Evolutionary conservation across 2,888 invertebrate species (phyloP), one percentile per base, ranked within the genome.

Genomic region (Tinea trinotella): DNA sequence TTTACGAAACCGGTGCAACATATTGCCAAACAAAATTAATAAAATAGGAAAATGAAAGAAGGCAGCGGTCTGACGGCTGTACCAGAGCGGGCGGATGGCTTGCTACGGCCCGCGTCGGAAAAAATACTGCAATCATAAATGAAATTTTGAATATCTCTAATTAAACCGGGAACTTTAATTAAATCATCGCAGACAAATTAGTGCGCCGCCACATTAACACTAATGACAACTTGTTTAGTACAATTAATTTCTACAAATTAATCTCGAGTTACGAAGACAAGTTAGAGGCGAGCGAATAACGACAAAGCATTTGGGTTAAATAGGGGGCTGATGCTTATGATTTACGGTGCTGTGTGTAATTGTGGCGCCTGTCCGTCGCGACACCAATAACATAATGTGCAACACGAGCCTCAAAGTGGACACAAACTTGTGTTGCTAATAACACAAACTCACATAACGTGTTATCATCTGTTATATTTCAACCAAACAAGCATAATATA

Each of bases 281-380:
- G 84, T 85, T 82, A 84, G 82, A 50, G 75, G 79, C 83, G 84
- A 78, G 79, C 80, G 72, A 72, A 82, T 84, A 85, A 85, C 81
- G 84, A 84, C 81, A 75, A 81, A 83, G 84, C 80, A 84, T 85
- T 85, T 78, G 81, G 79, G 80, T 83, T 84, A 84, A 85, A 85
- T 84, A 82, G 84, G 67, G 83, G 83, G 81, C 78, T 81, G 82
- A 82, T 85, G 84, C 83, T 84, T 85, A 85, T 85, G 85, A 85
- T 85, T 84, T 82, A 85, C 84, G 82, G 78, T 72, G 76, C 77
- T 71, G 70, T 68, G 74, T 73, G 74, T 83, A 82, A 82, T 82
- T 80, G 78, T 74, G 84, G 84, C 83, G 84, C 82, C 84, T 66
- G 74, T 61, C 70, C 68, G 83, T 71, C 83, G 81, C 71, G 70